phyloP scores from a whole-genome alignment of 2,797 vertebrate genomes.

The Dallia pectoralis region DNA sequence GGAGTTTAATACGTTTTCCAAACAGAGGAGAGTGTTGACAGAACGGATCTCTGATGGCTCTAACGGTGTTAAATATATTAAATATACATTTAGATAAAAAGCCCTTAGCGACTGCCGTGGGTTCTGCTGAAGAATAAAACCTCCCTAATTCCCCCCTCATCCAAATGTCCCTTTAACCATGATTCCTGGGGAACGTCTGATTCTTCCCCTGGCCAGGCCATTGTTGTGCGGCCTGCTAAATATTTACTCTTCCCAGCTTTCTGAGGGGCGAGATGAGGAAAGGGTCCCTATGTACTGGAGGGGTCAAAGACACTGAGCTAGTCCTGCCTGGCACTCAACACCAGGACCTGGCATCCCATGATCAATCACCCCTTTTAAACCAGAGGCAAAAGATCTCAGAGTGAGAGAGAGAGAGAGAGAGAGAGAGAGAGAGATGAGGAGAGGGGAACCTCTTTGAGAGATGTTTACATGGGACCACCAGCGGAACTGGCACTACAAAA shows the following conservation, averaged over 20 bases:
- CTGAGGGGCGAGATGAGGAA: slow-evolving; percentile 54
- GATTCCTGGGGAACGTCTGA: slow-evolving; percentile 70
- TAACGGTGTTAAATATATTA: slow-evolving; percentile 6
- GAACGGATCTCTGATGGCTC: slow-evolving; percentile 4
- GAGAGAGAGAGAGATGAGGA: not conserved
- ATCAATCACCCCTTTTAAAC: slow-evolving; percentile 29
- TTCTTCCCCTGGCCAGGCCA: slow-evolving; percentile 70
- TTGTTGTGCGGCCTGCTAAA: slow-evolving; percentile 83
- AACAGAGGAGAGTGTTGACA: slow-evolving; percentile 18
- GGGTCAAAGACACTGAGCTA: slow-evolving; percentile 64
- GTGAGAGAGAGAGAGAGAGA: too few species aligned
- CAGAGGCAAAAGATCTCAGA: slow-evolving; percentile 4
- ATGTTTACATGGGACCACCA: slow-evolving; percentile 21
- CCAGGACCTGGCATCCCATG: slow-evolving; percentile 25
- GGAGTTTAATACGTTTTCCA: slow-evolving; percentile 36
- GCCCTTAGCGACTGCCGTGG: not conserved
- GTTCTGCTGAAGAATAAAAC: not conserved
- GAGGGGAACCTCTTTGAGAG: not conserved
- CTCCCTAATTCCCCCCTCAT: slow-evolving; percentile 13
- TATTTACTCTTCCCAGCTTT: slow-evolving; percentile 90
- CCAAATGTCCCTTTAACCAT: slow-evolving; percentile 42
- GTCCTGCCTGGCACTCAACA: slow-evolving; percentile 45
- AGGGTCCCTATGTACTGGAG: slow-evolving; percentile 53
- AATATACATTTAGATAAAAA: slow-evolving; percentile 4
- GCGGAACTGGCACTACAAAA: slow-evolving; percentile 9